Base-by-base conservation (phyloP, 2,888 invertebrate genomes). In the Rhingia campestris region DNA sequence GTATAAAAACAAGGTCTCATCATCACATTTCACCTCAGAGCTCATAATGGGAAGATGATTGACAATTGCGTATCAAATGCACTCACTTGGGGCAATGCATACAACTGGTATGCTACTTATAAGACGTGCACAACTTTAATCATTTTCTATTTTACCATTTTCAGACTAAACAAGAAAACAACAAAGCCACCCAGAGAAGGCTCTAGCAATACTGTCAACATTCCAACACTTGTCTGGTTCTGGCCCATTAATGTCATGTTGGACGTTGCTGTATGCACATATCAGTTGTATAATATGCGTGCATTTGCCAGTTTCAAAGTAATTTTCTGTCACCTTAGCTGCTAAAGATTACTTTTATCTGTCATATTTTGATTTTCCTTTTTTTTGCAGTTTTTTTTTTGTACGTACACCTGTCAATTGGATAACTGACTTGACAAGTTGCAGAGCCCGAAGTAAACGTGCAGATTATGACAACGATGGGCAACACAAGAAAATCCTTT, bases 301-400 rank as follows among this genome's bases (percentile, higher is more conserved):
- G 59, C 66, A 41, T 33, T 35, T 61, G 39, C 6, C 58, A 51
- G 59, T 66, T 79, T 73, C 14, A 6, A 54, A 80, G 79, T 73
- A 54, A 80, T 61, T 74, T 81, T 81, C 69, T 75, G 75, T 81
- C 75, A 70, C 64, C 75, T 54, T 49, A 80, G 74, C 58, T 70
- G 61, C 51, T 22, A 22, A 22, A 22, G 22, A 22, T 22, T 22
- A 22, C 22, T 59, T 72, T 66, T 51, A 70, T 70, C 67, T 80
- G 67, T 74, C 74, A 69, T 63, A 69, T 70, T 81, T 81, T 47
- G 49, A 69, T 74, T 74, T 74, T 54, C n/a, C 6, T 10, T 35
- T 47, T 39, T 6, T 61, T 61, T 59, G 9, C 22, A 3, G 9
- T 53, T 51, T 51, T 10, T 12, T 56, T 0, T 39, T 32, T 53